Evolutionary conservation across 2,797 vertebrate genomes (phyloP).

Genomic region (Acanthurus lineatus): DNA sequence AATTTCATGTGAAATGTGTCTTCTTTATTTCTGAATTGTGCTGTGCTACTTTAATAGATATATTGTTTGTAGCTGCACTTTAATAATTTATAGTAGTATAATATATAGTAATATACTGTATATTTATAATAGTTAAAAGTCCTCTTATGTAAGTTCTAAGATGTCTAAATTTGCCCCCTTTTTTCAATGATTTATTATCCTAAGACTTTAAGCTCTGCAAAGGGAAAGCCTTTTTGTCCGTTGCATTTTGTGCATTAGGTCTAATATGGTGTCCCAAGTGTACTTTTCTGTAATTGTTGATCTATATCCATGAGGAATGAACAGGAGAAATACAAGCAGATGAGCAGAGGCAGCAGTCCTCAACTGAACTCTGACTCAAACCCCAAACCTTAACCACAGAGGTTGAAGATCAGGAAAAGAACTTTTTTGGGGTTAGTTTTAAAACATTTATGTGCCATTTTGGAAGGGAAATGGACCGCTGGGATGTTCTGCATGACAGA

Average conservation of each 20-base stretch:
- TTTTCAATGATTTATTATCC: neutral
- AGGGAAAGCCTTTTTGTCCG: neutral
- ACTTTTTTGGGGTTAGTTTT: neutral
- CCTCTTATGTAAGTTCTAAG: neutral
- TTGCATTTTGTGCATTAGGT: too few species aligned
- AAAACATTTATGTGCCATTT: too few species aligned
- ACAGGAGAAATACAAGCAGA: too few species aligned
- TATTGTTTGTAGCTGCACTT: neutral
- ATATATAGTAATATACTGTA: too few species aligned
- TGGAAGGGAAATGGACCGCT: too few species aligned
- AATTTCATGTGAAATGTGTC: neutral
- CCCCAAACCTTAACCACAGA: too few species aligned
- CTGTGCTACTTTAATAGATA: neutral
- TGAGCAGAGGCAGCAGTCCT: too few species aligned
- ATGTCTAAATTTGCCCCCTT: neutral
- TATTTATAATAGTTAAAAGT: neutral
- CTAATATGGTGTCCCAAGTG: too few species aligned
- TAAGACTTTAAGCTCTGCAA: neutral
- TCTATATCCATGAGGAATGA: too few species aligned
- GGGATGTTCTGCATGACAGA: neutral
- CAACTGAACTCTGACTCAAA: too few species aligned
- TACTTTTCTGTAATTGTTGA: too few species aligned
- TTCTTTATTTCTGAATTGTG: neutral
- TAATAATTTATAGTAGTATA: too few species aligned
- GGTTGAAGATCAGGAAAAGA: neutral